phyloP scores from a whole-genome alignment of 2,888 invertebrate species.

The Diarsia brunnea region DNA sequence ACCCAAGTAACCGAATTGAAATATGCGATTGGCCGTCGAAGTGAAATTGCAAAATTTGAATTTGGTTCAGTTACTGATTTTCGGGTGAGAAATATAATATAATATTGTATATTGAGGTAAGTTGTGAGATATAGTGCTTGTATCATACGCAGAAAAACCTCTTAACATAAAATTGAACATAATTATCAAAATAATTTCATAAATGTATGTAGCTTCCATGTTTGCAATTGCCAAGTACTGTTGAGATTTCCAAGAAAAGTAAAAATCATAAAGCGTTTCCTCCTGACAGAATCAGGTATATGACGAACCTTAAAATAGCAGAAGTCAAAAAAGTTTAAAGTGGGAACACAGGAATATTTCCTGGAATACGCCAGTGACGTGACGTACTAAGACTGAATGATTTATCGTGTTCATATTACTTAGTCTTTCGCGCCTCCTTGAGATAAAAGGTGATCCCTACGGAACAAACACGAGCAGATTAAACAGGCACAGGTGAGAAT shows the following conservation, averaged over 20 bases:
- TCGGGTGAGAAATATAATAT: not conserved
- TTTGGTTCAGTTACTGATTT: conserved; percentile 25
- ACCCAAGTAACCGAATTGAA: conserved; percentile 10
- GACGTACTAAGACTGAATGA: conserved; percentile 25
- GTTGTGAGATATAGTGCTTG: not conserved
- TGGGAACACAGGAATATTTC: not conserved
- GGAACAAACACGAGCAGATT: conserved; percentile 55
- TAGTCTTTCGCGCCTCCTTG: conserved; percentile 27
- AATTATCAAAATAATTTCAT: not conserved
- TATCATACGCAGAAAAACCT: not conserved
- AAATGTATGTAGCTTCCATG: not conserved
- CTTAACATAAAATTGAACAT: not conserved
- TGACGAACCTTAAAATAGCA: not conserved
- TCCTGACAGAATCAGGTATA: not conserved
- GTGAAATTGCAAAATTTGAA: conserved; percentile 8
- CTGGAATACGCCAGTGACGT: not conserved
- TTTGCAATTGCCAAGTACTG: not conserved
- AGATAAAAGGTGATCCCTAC: conserved; percentile 35
- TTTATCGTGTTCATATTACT: conserved; percentile 42
- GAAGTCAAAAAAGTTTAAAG: not conserved
- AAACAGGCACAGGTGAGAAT: conserved; percentile 64
- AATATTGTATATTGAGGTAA: no score
- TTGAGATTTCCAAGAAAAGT: not conserved
- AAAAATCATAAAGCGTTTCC: not conserved
- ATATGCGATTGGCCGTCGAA: conserved; percentile 17